phyloP scores from a whole-genome alignment of 35 echinoderm and acorn worm genomes.

The Holothuria glaberrima region DNA sequence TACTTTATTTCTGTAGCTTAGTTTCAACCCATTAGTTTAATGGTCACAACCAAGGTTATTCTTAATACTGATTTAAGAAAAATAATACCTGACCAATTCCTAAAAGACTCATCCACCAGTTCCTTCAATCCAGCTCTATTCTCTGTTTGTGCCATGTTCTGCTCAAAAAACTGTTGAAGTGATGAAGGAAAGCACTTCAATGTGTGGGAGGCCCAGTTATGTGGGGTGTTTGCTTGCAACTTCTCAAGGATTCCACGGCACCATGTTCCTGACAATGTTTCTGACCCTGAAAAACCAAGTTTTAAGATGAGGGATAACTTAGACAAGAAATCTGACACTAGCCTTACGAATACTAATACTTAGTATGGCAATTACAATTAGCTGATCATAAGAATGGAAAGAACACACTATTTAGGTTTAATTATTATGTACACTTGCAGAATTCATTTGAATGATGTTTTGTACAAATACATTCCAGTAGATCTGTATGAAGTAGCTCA shows the following conservation, averaged over 20 bases:
- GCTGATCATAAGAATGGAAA: no score
- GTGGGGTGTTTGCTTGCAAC: slow-evolving; percentile 87
- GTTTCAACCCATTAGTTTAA: no score
- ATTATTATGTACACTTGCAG: neutral
- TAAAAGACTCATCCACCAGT: slow-evolving; percentile 85
- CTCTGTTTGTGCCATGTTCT: slow-evolving; percentile 61
- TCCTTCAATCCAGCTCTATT: slow-evolving; percentile 82
- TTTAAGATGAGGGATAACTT: neutral
- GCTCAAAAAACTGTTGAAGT: slow-evolving; percentile 90
- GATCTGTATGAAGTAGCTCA: neutral
- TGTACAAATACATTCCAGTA: no score
- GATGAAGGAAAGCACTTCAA: slow-evolving; percentile 92
- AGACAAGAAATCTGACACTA: no score
- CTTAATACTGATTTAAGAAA: neutral
- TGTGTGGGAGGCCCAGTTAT: slow-evolving; percentile 96
- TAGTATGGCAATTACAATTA: no score
- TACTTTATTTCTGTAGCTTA: no score
- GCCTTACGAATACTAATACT: no score
- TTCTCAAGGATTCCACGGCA: slow-evolving; percentile 81
- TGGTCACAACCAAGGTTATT: no score
- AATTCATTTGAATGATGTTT: neutral
- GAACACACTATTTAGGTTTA: neutral
- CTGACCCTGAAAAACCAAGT: slow-evolving; percentile 70
- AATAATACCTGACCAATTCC: slow-evolving; percentile 84
- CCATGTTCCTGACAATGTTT: slow-evolving; percentile 80